Evolutionary conservation across 2,888 invertebrate species (phyloP).

Genomic region (Pseudeuparius sepicola): DNA sequence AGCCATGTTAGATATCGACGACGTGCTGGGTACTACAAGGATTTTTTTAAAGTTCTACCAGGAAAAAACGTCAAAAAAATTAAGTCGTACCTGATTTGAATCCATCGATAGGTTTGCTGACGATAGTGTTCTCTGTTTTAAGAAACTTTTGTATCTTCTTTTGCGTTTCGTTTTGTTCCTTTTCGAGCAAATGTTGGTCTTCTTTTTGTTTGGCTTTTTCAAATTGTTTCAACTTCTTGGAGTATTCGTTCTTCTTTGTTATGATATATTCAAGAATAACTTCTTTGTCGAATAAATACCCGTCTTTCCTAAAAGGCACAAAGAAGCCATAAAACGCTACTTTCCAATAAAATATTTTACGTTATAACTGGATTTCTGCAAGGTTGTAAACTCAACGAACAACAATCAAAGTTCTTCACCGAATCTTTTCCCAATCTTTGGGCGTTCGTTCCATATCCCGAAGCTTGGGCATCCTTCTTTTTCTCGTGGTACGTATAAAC

Average conservation of each 20-base stretch:
- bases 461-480: slow-evolving; percentile 87
- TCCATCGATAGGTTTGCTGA: slow-evolving; percentile 41
- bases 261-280: slow-evolving; percentile 92
- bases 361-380: slow-evolving; percentile 88
- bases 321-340: not conserved
- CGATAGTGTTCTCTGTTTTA: slow-evolving; percentile 71
- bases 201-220: slow-evolving; percentile 77
- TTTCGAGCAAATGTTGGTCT: slow-evolving; percentile 57
- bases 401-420: slow-evolving; percentile 93
- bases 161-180: slow-evolving; percentile 57
- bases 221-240: slow-evolving; percentile 81
- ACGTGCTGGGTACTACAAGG: slow-evolving; percentile 21
- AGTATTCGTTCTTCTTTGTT: slow-evolving; percentile 86
- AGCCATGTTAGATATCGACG: slow-evolving; percentile 62
- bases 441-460: slow-evolving; percentile 84
- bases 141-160: slow-evolving; percentile 69
- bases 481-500: slow-evolving; percentile 98
- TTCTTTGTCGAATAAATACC: slow-evolving; percentile 94
- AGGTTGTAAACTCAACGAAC: slow-evolving; percentile 92
- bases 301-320: slow-evolving; percentile 52
- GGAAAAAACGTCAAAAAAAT: not conserved
- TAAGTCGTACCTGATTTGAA: slow-evolving; percentile 31
- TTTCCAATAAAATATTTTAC: slow-evolving; percentile 36
- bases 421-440: slow-evolving; percentile 90
- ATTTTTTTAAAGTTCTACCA: not conserved